Evolutionary conservation across 2,888 invertebrate genomes (phyloP).

Genomic region (Agrotis ipsilon): DNA sequence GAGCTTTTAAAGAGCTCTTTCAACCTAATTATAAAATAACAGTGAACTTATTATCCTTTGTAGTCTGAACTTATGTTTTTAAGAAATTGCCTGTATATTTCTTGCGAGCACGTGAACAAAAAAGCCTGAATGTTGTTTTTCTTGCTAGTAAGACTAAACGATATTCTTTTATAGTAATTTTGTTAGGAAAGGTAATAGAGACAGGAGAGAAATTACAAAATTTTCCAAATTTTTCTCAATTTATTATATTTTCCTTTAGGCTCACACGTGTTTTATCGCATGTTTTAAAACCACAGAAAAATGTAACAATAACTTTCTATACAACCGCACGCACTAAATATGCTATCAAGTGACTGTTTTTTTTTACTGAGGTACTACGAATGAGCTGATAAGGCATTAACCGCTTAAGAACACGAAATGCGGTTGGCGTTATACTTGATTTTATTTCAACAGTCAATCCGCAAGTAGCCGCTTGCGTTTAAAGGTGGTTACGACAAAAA

Average conservation of each 20-base stretch:
- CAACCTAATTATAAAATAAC: constrained; percentile 31
- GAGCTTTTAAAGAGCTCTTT: background rate
- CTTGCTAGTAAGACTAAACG: background rate
- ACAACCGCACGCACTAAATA: too few species aligned
- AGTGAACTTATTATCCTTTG: constrained; percentile 21
- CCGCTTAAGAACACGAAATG: too few species aligned
- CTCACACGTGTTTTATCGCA: background rate
- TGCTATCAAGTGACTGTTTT: too few species aligned
- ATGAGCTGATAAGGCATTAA: too few species aligned
- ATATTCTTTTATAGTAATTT: constrained; percentile 7
- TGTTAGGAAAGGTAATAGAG: background rate
- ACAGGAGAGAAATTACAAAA: background rate
- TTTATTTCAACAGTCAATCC: too few species aligned
- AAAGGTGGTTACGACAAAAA: too few species aligned
- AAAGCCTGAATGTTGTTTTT: constrained; percentile 22
- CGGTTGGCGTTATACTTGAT: too few species aligned
- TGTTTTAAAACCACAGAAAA: too few species aligned
- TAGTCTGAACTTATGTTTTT: constrained; percentile 26
- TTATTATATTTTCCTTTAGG: background rate
- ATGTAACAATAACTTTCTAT: too few species aligned
- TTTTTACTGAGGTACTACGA: too few species aligned
- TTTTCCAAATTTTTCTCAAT: too few species aligned
- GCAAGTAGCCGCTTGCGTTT: too few species aligned
- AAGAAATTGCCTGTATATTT: constrained; percentile 24
- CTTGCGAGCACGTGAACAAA: constrained; percentile 7